Evolutionary conservation across 2,113 vertebrate genomes (phyloP).

Genomic region (Peromyscus leucopus): DNA sequence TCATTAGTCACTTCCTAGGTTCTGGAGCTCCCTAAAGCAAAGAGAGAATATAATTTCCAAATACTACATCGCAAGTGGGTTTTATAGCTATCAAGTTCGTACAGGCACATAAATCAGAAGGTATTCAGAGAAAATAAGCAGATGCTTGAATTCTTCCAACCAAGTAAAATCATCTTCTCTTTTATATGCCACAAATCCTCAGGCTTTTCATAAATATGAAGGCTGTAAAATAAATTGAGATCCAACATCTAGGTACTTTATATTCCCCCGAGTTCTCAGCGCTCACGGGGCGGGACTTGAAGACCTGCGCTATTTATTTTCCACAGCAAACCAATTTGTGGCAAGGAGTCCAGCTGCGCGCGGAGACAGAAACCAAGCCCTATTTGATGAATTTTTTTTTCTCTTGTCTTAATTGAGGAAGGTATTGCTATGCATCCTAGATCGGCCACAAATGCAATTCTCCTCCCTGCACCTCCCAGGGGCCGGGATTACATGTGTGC

Average conservation of each 20-base stretch:
- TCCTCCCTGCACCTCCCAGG: neutral
- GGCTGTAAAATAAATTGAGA: constrained; percentile 57
- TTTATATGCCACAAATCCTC: constrained; percentile 65
- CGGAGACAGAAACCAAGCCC: neutral
- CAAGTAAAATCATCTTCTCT: constrained; percentile 80
- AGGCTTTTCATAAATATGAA: constrained; percentile 71
- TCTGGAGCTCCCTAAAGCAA: constrained; percentile 79
- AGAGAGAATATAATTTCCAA: constrained; percentile 78
- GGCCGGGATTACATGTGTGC: neutral
- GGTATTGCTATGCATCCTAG: neutral
- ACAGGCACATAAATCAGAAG: constrained; percentile 83
- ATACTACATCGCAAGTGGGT: constrained; percentile 69
- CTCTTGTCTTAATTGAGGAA: neutral
- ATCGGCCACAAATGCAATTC: neutral
- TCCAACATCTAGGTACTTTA: constrained; percentile 62
- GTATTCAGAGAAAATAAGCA: constrained; percentile 81
- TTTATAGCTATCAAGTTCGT: constrained; percentile 79
- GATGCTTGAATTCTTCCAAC: constrained; percentile 80
- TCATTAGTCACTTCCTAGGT: constrained; percentile 82
- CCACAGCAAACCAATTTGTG: neutral
- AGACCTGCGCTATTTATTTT: constrained; percentile 38
- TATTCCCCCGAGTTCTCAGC: constrained; percentile 43
- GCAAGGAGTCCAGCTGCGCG: neutral
- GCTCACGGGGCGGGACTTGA: constrained; percentile 11
- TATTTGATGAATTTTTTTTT: neutral